Base-by-base conservation (phyloP, 2,797 vertebrate species). In the Brachymystax lenok region DNA sequence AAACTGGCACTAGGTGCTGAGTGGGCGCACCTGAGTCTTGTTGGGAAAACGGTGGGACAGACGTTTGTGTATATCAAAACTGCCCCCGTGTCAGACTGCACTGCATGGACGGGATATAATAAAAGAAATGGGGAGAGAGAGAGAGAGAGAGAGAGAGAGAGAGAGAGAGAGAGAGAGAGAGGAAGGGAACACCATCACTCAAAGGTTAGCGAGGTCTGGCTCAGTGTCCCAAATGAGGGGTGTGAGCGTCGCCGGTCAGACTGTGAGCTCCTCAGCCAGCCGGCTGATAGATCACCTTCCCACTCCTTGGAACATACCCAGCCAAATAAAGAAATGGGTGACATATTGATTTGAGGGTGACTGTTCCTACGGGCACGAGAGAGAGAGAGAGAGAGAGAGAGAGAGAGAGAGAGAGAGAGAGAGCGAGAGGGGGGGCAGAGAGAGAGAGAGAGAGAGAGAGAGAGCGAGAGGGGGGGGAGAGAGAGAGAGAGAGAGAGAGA, bases 171-270 rank as follows among this genome's bases (percentile, higher is more conserved):
- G n/a, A 69, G 21, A 4, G 21, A 59, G 17, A 52, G 8, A 19
- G 59, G 33, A 19, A 59, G 71, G 40, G 21, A 19, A 59, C 40
- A 51, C 13, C 17, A 61, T 33, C 21, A 27, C 27, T 59, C n/a
- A 63, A 64, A 77, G 75, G 69, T 77, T 71, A 70, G 56, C n/a
- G 52, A 69, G 35, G 54, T 46, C 30, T 78, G 63, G 64, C 66
- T 5, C 72, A 24, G 73, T 59, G 51, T 59, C 71, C 52, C 30
- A 40, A 71, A 70, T 74, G 46, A 75, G n/a, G 19, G n/a, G 16
- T 16, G 64, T 51, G 16, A 54, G 28, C 17, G 3, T 21, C 24
- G 27, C 21, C 17, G 3, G 52, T 1, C 52, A n/a, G 72, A n/a
- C 72, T 61, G 52, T 69, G 21, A 14, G 76, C 66, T 77, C 61